Conservation (phyloP, 2,113 vertebrate genomes). For the Eudyptes chrysolophus region DNA sequence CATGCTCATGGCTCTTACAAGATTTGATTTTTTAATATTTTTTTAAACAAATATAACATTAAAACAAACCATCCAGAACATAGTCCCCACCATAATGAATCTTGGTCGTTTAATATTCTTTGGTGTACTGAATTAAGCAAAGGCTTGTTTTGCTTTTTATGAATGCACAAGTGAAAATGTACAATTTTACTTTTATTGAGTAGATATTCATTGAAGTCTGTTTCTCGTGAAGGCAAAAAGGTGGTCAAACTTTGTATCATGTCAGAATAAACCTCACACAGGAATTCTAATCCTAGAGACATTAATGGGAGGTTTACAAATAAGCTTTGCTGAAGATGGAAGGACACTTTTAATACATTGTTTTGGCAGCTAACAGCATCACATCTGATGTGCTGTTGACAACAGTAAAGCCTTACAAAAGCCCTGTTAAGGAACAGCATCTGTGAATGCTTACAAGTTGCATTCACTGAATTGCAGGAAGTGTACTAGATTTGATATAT, state of each 20-base stretch:
- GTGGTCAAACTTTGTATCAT: not conserved
- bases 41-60: not conserved
- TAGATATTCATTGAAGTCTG: not conserved
- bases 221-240: not conserved
- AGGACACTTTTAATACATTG: not conserved
- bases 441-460: not conserved
- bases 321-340: not conserved
- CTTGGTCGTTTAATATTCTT: not conserved
- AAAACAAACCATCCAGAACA: not conserved
- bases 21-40: not conserved
- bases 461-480: slow-evolving; percentile 37
- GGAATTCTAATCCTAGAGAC: not conserved
- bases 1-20: not conserved
- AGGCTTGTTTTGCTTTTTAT: not conserved
- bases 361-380: slow-evolving; percentile 12
- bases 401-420: slow-evolving; percentile 21
- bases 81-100: not conserved
- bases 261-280: not conserved
- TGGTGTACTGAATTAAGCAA: not conserved
- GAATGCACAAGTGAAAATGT: not conserved
- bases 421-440: slow-evolving; percentile 3
- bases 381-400: not conserved
- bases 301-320: not conserved
- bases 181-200: not conserved
- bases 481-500: not conserved